Percentiles rank a stretch among this genome's conserved stretches.
phyloP scores from a whole-genome alignment of 2,888 invertebrate genomes.

The Tetragonisca angustula region DNA sequence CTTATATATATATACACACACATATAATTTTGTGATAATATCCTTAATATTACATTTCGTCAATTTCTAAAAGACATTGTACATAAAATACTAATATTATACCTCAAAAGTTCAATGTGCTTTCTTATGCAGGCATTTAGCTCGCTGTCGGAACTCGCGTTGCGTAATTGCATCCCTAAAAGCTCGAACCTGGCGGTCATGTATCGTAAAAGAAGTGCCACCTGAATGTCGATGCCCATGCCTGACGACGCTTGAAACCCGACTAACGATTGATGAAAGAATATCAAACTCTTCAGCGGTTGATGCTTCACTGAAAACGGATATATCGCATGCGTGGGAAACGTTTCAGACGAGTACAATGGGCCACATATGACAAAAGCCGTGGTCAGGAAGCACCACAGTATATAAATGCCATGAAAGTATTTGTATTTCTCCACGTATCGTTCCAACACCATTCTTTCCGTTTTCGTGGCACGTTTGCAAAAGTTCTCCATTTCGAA shows the following conservation, averaged over 20 bases:
- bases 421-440: slow-evolving; percentile 61
- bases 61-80: not conserved
- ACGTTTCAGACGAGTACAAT: slow-evolving; percentile 63
- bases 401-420: slow-evolving; percentile 63
- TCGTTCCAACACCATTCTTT: slow-evolving; percentile 34
- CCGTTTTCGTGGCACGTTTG: slow-evolving; percentile 37
- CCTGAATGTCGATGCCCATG: slow-evolving; percentile 72
- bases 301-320: slow-evolving; percentile 72
- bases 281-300: slow-evolving; percentile 63
- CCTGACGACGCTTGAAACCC: slow-evolving; percentile 72
- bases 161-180: slow-evolving; percentile 59
- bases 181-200: slow-evolving; percentile 71
- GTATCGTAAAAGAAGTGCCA: slow-evolving; percentile 75
- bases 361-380: slow-evolving; percentile 72
- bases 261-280: slow-evolving; percentile 72
- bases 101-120: slow-evolving; percentile 73
- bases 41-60: not conserved
- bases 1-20: no score
- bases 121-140: slow-evolving; percentile 67
- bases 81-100: not conserved
- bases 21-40: no score
- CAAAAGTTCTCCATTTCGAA: slow-evolving; percentile 67
- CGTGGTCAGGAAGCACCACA: slow-evolving; percentile 34
- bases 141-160: slow-evolving; percentile 42
- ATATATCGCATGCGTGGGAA: slow-evolving; percentile 78